Base-by-base conservation (phyloP, 2,888 invertebrate genomes). In the Graphium colonna region DNA sequence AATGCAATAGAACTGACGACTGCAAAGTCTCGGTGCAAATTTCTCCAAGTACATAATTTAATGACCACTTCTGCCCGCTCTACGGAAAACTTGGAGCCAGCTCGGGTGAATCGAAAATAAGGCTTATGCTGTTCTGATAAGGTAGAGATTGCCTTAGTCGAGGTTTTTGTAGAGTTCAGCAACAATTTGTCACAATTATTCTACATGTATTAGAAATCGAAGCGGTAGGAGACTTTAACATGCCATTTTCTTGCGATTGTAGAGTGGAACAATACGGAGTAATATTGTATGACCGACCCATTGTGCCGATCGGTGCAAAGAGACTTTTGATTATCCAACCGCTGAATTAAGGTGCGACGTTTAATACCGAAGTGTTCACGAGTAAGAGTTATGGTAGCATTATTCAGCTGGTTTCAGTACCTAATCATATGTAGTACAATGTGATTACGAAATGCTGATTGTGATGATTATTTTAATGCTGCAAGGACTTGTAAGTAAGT, bases 191-290 rank as follows among this genome's bases (percentile, higher is more conserved):
- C 42, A 52, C 57, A 57, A 61, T 61, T 63, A 63, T 63, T 64
- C 57, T 59, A 59, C 56, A 58, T 55, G 58, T 62, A 61, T 66
- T 68, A 71, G 72, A 71, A 73, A 76, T 75, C 68, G 71, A 69
- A 77, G 79, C 76, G 62, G 60, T 45, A 59, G 60, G 64, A 65
- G 70, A 70, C 71, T 68, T 68, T 71, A 73, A 75, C 74, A 68
- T 73, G 69, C 67, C 62, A 78, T 79, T 69, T 79, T 77, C 69
- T 73, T 67, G 68, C 72, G 73, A 79, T 77, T 78, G 79, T 77
- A 77, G 76, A 78, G 76, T 73, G 70, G 63, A 65, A 73, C 70
- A 73, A 71, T 75, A 74, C 68, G 68, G 69, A 73, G 50, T 76
- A 68, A 67, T 69, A 71, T 70, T 68, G 64, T 67, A 68, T 67